Evolutionary conservation across 23 tunicate species (phyloP).

Genomic region (Phallusia fumigata): DNA sequence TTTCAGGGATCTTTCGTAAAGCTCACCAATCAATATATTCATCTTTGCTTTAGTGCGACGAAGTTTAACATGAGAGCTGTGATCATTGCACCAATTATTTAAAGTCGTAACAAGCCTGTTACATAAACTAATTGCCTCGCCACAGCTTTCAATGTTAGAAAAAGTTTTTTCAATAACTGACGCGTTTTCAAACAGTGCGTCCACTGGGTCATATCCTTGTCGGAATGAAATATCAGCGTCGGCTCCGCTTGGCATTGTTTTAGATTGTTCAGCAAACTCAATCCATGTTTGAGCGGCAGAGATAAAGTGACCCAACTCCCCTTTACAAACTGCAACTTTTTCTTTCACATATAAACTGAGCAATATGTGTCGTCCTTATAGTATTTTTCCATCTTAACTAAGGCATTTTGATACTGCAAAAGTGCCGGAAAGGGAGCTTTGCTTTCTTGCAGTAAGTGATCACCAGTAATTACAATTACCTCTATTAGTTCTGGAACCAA

Average conservation of each 20-base stretch:
- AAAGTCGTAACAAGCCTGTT: not conserved
- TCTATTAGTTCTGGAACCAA: not conserved
- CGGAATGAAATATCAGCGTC: not conserved
- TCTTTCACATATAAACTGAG: not conserved
- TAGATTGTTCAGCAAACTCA: not conserved
- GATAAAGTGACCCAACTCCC: not conserved
- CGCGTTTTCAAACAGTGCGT: not conserved
- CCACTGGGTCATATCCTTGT: not conserved
- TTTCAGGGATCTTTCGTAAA: too few species aligned
- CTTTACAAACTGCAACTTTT: not conserved
- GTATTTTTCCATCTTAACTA: not conserved
- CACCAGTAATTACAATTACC: not conserved
- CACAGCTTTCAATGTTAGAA: not conserved
- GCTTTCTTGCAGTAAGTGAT: not conserved
- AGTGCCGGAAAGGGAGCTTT: not conserved
- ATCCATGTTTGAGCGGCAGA: not conserved
- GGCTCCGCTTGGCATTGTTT: not conserved
- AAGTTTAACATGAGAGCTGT: too few species aligned
- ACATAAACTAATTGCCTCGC: not conserved
- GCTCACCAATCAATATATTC: too few species aligned
- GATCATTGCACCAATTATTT: too few species aligned
- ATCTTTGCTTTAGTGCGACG: too few species aligned
- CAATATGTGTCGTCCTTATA: not conserved
- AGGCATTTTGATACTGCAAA: not conserved
- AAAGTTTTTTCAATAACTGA: not conserved